Conservation (phyloP, 2,113 vertebrate genomes). For the Alosa alosa region DNA sequence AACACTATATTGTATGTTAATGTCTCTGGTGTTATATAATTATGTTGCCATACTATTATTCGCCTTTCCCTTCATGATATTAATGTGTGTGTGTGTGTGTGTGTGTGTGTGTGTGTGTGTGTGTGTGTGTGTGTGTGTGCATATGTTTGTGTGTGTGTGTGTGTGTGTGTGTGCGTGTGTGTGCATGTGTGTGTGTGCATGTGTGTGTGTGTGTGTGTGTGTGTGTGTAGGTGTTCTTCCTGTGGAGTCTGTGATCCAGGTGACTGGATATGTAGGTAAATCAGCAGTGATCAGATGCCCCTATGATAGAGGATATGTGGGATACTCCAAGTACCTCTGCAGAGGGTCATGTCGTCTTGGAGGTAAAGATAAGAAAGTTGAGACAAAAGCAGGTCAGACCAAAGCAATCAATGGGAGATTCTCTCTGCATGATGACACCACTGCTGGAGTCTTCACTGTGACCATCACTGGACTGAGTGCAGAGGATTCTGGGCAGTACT, state of each 20-base stretch:
- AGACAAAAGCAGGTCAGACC: neutral
- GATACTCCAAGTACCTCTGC: neutral
- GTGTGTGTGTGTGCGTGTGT: neutral
- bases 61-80: no score
- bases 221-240: neutral
- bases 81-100: no score
- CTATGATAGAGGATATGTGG: neutral
- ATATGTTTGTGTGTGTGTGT: no score
- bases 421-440: slow-evolving; percentile 8
- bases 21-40: no score
- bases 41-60: no score
- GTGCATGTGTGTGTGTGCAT: neutral
- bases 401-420: slow-evolving; percentile 18
- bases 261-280: neutral
- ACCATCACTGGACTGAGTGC: slow-evolving; percentile 31
- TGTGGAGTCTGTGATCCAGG: neutral
- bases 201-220: slow-evolving; percentile 3
- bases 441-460: slow-evolving; percentile 17
- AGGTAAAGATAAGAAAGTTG: neutral
- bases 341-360: neutral
- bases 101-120: no score
- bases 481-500: slow-evolving; percentile 40
- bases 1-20: no score
- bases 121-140: no score
- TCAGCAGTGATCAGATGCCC: neutral